Base-by-base conservation (phyloP, 2,888 invertebrate genomes). In the Pyrochroa serraticornis region DNA sequence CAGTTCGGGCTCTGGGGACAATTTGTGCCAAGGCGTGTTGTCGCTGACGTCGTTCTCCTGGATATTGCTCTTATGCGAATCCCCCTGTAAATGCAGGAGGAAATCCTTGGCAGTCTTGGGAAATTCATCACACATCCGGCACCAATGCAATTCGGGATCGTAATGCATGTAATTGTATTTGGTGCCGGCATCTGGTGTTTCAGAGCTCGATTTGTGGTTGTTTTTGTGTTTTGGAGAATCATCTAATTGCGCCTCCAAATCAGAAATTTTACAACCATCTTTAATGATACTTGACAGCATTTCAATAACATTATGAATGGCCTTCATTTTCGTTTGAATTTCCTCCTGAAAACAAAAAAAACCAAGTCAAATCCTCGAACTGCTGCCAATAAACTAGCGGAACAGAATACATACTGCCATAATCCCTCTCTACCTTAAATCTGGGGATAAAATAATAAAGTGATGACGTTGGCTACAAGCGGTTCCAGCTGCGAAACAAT, bases 131-230 rank as follows among this genome's bases (percentile, higher is more conserved):
- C 94, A 94, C 44, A 88, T 85, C 51, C 92, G 85, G 77, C 93
- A 94, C 94, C 94, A 94, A 76, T 93, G 93, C 84, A 92, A 88
- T 80, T 93, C 93, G 0, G 93, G 92, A 79, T 94, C 93, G 75
- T 92, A 93, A 80, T 92, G 91, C 48, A 91, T 87, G 73, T 89
- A 91, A 84, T 92, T 92, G 77, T 85, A 88, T 76, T 85, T 72
- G 46, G 67, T 61, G 60, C 69, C 69, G 34, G 56, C 55, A 42
- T 52, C 75, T 30, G 37, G 44, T 64, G 73, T 56, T 13, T 76
- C 77, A 60, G 73, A 76, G 41, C 77, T 78, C 7, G 74, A 68
- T 39, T 51, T 76, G 1, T 36, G 30, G 74, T 32, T 75, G 71
- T 41, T 59, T 42, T 54, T 57, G 14, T 47, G 73, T 72, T 66